phyloP scores from a whole-genome alignment of 2,797 vertebrate species.

The Sebastiscus tertius region DNA sequence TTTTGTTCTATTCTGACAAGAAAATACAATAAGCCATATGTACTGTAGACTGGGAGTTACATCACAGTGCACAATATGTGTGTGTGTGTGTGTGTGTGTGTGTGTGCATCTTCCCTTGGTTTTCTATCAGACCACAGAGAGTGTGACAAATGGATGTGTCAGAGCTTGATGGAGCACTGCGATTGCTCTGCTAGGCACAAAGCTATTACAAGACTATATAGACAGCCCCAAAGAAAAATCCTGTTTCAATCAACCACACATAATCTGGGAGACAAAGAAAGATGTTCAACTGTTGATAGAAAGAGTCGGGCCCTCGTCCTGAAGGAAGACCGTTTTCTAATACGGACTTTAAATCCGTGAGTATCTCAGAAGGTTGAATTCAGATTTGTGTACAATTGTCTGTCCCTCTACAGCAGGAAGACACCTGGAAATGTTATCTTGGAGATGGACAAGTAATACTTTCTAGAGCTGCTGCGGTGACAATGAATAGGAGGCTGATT shows the following conservation, averaged over 20 bases:
- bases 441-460: neutral
- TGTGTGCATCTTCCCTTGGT: conserved; percentile 49
- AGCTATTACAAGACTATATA: conserved; percentile 79
- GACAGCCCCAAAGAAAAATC: conserved; percentile 75
- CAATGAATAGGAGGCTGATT: neutral
- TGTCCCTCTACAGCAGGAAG: neutral
- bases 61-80: conserved; percentile 29
- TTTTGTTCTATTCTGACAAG: conserved; percentile 36
- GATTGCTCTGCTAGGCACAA: conserved; percentile 77
- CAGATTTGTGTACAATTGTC: conserved; percentile 14
- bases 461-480: neutral
- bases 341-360: conserved; percentile 14
- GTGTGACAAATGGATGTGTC: conserved; percentile 82
- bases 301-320: conserved; percentile 16
- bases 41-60: conserved; percentile 32
- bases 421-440: neutral
- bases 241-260: conserved; percentile 78
- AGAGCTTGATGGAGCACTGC: conserved; percentile 79
- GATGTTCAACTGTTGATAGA: conserved; percentile 66
- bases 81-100: conserved; percentile 32
- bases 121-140: conserved; percentile 77
- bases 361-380: conserved; percentile 1
- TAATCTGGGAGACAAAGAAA: conserved; percentile 71
- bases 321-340: neutral
- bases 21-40: conserved; percentile 59